phyloP scores from a whole-genome alignment of 2,888 invertebrate species.

The Nomada goodeniana region DNA sequence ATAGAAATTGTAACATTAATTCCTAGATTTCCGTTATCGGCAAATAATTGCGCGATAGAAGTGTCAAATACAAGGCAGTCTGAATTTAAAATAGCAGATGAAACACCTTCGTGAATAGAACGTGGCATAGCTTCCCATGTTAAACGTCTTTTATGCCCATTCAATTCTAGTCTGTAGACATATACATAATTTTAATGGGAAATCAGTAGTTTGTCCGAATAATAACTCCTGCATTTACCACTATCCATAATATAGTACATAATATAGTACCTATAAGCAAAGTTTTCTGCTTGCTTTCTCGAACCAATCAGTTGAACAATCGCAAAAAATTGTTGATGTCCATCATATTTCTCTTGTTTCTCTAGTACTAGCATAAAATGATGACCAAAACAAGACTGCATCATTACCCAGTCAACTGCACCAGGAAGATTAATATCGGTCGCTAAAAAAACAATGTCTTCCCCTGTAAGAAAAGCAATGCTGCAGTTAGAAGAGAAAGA shows the following conservation, averaged over 20 bases:
- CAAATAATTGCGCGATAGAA: constrained; percentile 98
- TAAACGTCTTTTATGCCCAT: constrained; percentile 96
- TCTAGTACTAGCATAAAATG: constrained; percentile 99
- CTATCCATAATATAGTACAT: neutral
- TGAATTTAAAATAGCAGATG: constrained; percentile 98
- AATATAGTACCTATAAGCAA: constrained; percentile 95
- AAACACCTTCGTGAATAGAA: constrained; percentile 99
- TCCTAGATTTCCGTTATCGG: constrained; percentile 99
- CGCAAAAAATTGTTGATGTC: constrained; percentile 98
- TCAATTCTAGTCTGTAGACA: constrained; percentile 93
- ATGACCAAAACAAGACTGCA: constrained; percentile 99
- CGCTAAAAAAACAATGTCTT: constrained; percentile 99
- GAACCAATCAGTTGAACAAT: constrained; percentile 99
- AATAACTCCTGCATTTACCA: neutral
- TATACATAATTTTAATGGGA: constrained; percentile 17
- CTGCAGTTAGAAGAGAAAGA: neutral
- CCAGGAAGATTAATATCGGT: constrained; percentile 99
- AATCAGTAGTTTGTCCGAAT: neutral
- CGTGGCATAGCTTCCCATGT: constrained; percentile 99
- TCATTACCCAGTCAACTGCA: constrained; percentile 99
- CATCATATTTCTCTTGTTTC: constrained; percentile 99
- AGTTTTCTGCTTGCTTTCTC: constrained; percentile 99
- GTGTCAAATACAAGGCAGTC: constrained; percentile 99
- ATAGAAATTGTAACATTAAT: constrained; percentile 99
- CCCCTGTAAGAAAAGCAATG: constrained; percentile 86